Evolutionary conservation across 2,888 invertebrate species (phyloP), one percentile per base, ranked within the genome.

Genomic region (Eupithecia tripunctaria): DNA sequence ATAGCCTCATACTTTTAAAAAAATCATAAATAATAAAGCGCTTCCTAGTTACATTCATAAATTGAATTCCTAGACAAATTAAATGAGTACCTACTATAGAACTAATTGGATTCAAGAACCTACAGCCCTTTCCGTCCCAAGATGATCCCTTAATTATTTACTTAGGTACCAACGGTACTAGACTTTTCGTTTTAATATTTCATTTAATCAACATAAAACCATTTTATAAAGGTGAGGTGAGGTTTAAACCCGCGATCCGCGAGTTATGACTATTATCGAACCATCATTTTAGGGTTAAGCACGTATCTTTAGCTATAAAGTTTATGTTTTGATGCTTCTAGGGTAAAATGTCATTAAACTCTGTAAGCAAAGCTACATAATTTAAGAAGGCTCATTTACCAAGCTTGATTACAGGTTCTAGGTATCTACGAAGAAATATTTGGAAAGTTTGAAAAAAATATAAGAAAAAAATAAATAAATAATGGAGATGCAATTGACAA

Each of bases 201-300:
- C 56, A 56, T 18, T 27, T 68, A 71, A 75, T 71, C 68, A 76
- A 69, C 73, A 73, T 76, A 76, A 75, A 76, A 69, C 68, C 59
- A 69, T 76, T 70, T 71, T 73, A 72, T 73, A 69, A 60, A 67
- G 67, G 68, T 64, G 70, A 70, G 78, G 78, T 77, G 70, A 70
- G 78, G 78, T 77, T 80, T 79, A 81, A 83, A 63, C 68, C 60
- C 60, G 78, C 80, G 79, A 82, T 76, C 78, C 79, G 68, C 71
- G 77, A 81, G 81, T 82, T 84, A 85, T 84, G 81, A 79, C 79
- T 85, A 83, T 85, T 82, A 85, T 84, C 81, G 81, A 82, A 77
- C 80, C 81, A 82, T 82, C 80, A 81, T 83, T 84, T 82, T 75
- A 81, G 81, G 83, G 82, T 82, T 81, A 80, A 84, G 78, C 79